Evolutionary conservation across 1,140 invertebrate genomes (phyloP), one percentile per base, ranked within the genome.

Genomic region (Lasioglossum baleicum): DNA sequence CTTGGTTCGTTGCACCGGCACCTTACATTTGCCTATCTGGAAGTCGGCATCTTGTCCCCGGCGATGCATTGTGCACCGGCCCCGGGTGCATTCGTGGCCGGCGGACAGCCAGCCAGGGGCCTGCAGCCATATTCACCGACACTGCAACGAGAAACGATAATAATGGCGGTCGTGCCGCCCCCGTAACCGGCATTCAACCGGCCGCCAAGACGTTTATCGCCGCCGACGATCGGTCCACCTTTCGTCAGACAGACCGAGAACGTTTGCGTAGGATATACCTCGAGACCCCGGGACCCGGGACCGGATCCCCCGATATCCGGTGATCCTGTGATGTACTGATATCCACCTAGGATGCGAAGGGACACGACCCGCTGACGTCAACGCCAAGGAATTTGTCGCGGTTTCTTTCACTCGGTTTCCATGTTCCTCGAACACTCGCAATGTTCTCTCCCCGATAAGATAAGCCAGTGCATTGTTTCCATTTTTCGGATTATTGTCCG

Each of bases 11-110:
- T 79, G 76, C 69, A 79, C 69, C 76, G 70, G 69, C 76, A 79
- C 76, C 76, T 79, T 80, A 61, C 71, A 80, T 80, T 80, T 80
- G 78, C 78, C 78, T 80, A 80, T 80, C 78, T 80, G 20, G 63
- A 80, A 68, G 78, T 80, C 78, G 70, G 60, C 75, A 79, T 78
- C 75, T 70, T 63, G 78, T 74, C 79, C 83, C 56, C 63, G 76
- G 26, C 65, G 69, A 73, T 61, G 78, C 76, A 77, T 84, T 83
- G 68, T 75, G 56, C 80, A 77, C 77, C 64, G 77, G 74, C 26
- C 60, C 68, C 69, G 69, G 60, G 61, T 65, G 69, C 76, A 78
- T 78, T 72, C 44, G 69, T 72, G 76, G 75, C 53, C 75, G 66
- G 48, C 48, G 74, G 74, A 75, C 74, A 69, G 26, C 74, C 74